Evolutionary conservation across 2,888 invertebrate species (phyloP).

Genomic region (Drosophila prolongata): DNA sequence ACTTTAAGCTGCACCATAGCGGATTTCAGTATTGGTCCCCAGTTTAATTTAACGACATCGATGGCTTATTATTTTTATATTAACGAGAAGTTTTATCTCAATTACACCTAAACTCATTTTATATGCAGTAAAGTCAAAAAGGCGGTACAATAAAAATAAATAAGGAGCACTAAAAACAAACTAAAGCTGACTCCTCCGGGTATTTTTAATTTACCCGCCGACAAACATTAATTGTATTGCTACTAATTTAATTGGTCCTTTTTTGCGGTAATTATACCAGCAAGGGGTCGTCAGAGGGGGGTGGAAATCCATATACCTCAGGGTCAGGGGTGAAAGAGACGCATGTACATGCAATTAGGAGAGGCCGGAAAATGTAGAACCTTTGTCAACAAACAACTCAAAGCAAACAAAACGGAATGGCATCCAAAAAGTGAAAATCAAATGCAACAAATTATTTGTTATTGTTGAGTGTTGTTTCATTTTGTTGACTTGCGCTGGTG

Average conservation of each 20-base stretch:
- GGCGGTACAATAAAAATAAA: slow-evolving; percentile 28
- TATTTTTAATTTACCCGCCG: slow-evolving; percentile 6
- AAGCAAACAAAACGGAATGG: slow-evolving; percentile 49
- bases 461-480: slow-evolving; percentile 13
- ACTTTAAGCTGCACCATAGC: too few species aligned
- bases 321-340: slow-evolving; percentile 16
- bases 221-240: slow-evolving; percentile 51
- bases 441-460: slow-evolving; percentile 58
- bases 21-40: not conserved
- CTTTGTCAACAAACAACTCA: slow-evolving; percentile 38
- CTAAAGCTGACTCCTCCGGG: not conserved
- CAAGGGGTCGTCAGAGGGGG: not conserved
- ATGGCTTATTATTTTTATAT: not conserved
- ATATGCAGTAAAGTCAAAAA: slow-evolving; percentile 22
- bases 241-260: slow-evolving; percentile 67
- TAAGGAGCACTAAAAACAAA: slow-evolving; percentile 19
- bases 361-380: slow-evolving; percentile 30
- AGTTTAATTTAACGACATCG: slow-evolving; percentile 1
- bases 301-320: slow-evolving; percentile 11
- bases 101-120: slow-evolving; percentile 5
- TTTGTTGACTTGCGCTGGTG: slow-evolving; percentile 21
- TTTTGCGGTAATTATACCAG: slow-evolving; percentile 43
- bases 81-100: not conserved
- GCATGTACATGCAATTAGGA: slow-evolving; percentile 31
- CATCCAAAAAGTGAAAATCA: slow-evolving; percentile 65